Evolutionary conservation across 2,888 invertebrate genomes (phyloP).

Genomic region (Erebia aethiops): DNA sequence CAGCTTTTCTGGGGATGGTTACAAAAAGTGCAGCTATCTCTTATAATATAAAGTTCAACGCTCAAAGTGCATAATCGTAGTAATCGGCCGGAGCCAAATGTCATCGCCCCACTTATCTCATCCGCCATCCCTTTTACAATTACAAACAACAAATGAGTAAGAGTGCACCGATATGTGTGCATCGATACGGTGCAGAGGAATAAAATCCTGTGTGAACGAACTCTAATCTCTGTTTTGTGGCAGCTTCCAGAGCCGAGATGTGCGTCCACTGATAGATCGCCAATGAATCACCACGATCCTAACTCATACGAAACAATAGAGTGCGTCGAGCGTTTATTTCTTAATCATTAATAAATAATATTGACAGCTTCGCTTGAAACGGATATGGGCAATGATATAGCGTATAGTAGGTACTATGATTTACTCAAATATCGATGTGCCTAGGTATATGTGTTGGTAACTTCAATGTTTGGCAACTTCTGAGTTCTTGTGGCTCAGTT

Average conservation of each 20-base stretch:
- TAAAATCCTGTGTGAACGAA: conserved; percentile 83
- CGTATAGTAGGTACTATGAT: no score
- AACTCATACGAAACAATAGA: conserved; percentile 28
- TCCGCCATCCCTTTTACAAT: conserved; percentile 83
- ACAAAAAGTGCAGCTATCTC: no score
- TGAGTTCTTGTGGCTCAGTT: no score
- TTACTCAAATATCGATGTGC: no score
- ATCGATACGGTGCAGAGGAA: conserved; percentile 79
- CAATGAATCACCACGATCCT: conserved; percentile 46
- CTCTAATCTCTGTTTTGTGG: conserved; percentile 81
- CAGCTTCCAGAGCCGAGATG: conserved; percentile 73
- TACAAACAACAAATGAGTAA: conserved; percentile 83
- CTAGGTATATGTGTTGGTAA: no score
- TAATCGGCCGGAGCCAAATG: conserved; percentile 81
- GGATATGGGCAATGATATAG: conserved; percentile 3
- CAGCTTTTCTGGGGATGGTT: no score
- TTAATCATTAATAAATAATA: conserved; percentile 20
- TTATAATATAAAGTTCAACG: conserved; percentile 83
- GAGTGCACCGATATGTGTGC: conserved; percentile 78
- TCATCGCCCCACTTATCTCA: conserved; percentile 83
- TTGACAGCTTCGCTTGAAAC: conserved; percentile 16
- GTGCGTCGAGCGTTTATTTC: conserved; percentile 2
- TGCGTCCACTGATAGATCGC: conserved; percentile 63
- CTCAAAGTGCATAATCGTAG: conserved; percentile 82
- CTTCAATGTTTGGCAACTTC: no score